phyloP scores from a whole-genome alignment of 64 coral and sea anemone species.

The Montipora foliosa region DNA sequence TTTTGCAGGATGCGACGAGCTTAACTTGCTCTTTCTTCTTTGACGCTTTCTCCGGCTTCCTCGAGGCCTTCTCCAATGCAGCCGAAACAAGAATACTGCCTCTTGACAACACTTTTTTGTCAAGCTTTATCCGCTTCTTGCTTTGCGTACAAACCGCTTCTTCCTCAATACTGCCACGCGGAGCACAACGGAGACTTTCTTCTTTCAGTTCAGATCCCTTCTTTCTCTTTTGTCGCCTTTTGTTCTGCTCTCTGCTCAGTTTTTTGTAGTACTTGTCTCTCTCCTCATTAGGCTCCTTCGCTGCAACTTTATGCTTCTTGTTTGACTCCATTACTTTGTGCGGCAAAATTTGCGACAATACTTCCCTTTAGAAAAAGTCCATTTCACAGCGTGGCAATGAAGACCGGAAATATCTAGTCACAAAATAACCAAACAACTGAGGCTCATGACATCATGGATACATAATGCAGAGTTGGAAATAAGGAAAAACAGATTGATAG shows the following conservation, averaged over 20 bases:
- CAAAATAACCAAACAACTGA: background rate
- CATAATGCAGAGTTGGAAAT: too few relatives aligned
- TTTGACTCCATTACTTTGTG: constrained; percentile 17
- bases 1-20: background rate
- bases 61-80: background rate
- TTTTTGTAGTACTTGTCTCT: constrained; percentile 24
- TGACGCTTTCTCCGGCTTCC: background rate
- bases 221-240: background rate
- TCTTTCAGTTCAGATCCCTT: background rate
- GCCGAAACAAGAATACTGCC: background rate
- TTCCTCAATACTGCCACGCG: background rate
- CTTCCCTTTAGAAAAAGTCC: background rate
- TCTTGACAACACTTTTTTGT: background rate
- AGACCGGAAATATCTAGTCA: background rate
- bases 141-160: background rate
- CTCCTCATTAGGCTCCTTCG: background rate
- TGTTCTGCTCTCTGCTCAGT: constrained; percentile 35
- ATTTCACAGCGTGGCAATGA: background rate
- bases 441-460: background rate
- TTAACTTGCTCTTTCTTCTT: background rate
- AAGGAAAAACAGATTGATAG: too few relatives aligned
- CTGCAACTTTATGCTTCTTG: background rate
- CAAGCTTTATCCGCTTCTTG: background rate
- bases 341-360: background rate
- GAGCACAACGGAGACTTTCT: background rate